These are phyloP conservation scores for Liposcelis brunnea DNA, from an alignment of 2,888 invertebrate genomes.

Conservation along the genomic window DNA sequence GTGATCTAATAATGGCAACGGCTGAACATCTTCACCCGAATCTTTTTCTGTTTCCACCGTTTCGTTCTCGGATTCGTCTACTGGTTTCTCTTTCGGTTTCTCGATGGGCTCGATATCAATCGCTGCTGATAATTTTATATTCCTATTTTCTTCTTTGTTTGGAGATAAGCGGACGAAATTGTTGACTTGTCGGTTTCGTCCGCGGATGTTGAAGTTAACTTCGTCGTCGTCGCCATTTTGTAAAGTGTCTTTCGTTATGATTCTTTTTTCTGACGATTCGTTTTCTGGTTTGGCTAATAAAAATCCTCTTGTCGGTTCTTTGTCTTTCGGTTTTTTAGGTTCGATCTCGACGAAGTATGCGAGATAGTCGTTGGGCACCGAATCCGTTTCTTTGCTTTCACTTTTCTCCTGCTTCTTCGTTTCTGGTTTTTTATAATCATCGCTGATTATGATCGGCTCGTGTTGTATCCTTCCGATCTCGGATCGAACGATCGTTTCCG, in stretches of 20 bases:
- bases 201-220: too few relatives aligned
- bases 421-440: not conserved
- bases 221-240: not conserved
- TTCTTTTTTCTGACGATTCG: not conserved
- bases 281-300: not conserved
- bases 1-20: too few relatives aligned
- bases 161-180: not conserved
- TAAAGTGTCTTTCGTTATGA: constrained; percentile 1
- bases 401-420: not conserved
- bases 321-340: not conserved
- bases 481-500: constrained; percentile 1
- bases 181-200: too few relatives aligned
- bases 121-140: too few relatives aligned
- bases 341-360: constrained; percentile 5
- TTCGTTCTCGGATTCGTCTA: not conserved
- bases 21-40: too few relatives aligned
- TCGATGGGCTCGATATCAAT: not conserved
- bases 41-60: not conserved
- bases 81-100: not conserved
- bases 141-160: too few relatives aligned
- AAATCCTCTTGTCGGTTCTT: not conserved
- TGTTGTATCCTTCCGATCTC: constrained; percentile 5
- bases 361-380: not conserved
- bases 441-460: not conserved
- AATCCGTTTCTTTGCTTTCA: not conserved